These are phyloP conservation scores for Drosophila yakuba DNA, from an alignment of 1,140 invertebrate genomes.

Conservation along the genomic window DNA sequence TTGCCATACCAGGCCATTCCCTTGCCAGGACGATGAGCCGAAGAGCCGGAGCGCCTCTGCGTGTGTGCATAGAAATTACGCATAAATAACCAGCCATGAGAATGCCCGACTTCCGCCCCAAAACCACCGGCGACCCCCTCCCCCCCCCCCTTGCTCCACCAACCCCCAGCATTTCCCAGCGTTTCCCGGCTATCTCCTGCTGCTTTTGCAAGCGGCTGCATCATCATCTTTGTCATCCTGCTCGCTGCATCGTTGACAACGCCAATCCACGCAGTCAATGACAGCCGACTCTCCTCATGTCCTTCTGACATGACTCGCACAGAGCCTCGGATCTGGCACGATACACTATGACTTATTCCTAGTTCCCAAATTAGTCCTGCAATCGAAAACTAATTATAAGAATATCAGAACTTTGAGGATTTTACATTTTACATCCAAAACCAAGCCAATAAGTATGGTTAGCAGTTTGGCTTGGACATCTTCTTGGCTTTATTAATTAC, in stretches of 20 bases:
- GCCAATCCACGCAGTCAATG: constrained; percentile 60
- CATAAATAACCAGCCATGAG: constrained; percentile 69
- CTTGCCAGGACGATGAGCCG: constrained; percentile 37
- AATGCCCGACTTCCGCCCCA: constrained; percentile 12
- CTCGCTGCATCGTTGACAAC: constrained; percentile 61
- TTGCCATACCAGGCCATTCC: background rate
- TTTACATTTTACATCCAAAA: too few relatives aligned
- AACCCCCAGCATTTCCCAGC: background rate
- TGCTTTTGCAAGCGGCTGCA: constrained; percentile 60
- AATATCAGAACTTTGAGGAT: too few relatives aligned
- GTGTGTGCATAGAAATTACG: constrained; percentile 76
- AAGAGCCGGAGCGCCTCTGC: constrained; percentile 13
- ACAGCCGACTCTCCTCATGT: constrained; percentile 28
- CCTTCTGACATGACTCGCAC: constrained; percentile 22
- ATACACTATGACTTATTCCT: background rate
- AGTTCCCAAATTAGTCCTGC: too few relatives aligned
- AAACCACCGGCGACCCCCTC: background rate
- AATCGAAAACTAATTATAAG: too few relatives aligned
- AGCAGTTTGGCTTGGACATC: too few relatives aligned
- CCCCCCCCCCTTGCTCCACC: background rate
- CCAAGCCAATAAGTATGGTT: too few relatives aligned
- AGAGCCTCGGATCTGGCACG: constrained; percentile 6
- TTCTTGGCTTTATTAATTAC: too few relatives aligned
- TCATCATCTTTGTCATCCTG: constrained; percentile 54
- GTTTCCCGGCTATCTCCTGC: constrained; percentile 27